phyloP scores from a whole-genome alignment of 2,797 vertebrate genomes.

The Oophaga sylvatica region DNA sequence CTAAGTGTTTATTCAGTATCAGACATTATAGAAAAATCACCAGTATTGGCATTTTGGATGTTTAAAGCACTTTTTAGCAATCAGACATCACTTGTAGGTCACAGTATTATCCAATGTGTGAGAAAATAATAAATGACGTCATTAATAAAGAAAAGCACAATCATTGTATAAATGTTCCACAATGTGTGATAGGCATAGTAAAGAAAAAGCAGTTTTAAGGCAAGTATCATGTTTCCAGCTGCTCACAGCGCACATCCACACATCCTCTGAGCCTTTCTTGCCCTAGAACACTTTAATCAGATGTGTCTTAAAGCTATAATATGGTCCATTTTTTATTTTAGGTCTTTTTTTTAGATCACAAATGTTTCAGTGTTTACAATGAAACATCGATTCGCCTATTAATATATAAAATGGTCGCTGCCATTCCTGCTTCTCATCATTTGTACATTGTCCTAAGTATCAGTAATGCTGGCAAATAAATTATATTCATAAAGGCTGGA shows the following conservation, averaged over 20 bases:
- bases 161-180: neutral
- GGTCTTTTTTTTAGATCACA: neutral
- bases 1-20: too few relatives aligned
- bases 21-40: too few relatives aligned
- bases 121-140: neutral
- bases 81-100: too few relatives aligned
- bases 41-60: too few relatives aligned
- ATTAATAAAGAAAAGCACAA: neutral
- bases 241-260: slow-evolving; percentile 11
- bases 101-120: neutral
- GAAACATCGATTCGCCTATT: neutral
- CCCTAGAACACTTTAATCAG: slow-evolving; percentile 25
- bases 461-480: neutral
- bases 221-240: slow-evolving; percentile 46
- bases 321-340: neutral
- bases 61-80: neutral
- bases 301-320: neutral
- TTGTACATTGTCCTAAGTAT: neutral
- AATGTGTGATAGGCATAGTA: neutral
- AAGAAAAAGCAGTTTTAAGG: slow-evolving; percentile 12
- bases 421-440: neutral
- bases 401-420: too few relatives aligned
- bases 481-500: neutral
- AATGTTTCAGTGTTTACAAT: neutral
- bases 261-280: slow-evolving; percentile 15